phyloP scores from a whole-genome alignment of 92 coral and sea anemone genomes.

The Pocillopora grandis region DNA sequence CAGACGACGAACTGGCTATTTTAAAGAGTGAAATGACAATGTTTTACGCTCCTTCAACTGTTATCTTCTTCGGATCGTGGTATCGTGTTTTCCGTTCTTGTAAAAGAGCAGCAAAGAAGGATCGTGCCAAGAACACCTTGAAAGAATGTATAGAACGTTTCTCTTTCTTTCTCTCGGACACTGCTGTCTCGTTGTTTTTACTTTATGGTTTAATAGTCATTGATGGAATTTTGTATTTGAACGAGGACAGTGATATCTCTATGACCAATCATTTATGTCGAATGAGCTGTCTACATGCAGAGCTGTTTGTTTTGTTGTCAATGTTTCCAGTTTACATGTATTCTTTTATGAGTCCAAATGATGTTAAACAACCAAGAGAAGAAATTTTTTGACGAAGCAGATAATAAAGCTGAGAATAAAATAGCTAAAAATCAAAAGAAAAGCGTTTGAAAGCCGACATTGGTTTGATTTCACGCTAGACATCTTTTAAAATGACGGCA shows the following conservation, averaged over 20 bases:
- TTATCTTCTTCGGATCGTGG: background rate
- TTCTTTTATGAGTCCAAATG: background rate
- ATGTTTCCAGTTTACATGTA: conserved; percentile 11
- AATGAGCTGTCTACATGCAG: background rate
- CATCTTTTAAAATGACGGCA: too few relatives aligned
- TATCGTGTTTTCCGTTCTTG: background rate
- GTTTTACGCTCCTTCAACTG: background rate
- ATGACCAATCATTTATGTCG: background rate
- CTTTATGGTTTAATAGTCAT: conserved; percentile 7
- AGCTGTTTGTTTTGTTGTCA: background rate
- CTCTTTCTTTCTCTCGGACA: background rate
- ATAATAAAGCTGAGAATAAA: background rate
- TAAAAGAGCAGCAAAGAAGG: background rate
- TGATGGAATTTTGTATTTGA: background rate
- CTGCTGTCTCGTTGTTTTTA: background rate
- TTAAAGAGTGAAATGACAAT: background rate
- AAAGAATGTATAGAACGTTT: background rate
- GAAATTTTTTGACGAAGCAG: background rate
- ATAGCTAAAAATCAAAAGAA: background rate
- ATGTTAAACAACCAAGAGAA: background rate
- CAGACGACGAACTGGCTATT: background rate
- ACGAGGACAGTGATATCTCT: background rate
- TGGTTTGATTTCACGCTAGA: too few relatives aligned
- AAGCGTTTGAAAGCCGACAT: background rate
- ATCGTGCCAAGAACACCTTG: background rate